A percentile compares a stretch with the other conserved stretches of the same genome.
Conservation (phyloP, 1,140 invertebrate genomes). For the Nylanderia fulva region DNA sequence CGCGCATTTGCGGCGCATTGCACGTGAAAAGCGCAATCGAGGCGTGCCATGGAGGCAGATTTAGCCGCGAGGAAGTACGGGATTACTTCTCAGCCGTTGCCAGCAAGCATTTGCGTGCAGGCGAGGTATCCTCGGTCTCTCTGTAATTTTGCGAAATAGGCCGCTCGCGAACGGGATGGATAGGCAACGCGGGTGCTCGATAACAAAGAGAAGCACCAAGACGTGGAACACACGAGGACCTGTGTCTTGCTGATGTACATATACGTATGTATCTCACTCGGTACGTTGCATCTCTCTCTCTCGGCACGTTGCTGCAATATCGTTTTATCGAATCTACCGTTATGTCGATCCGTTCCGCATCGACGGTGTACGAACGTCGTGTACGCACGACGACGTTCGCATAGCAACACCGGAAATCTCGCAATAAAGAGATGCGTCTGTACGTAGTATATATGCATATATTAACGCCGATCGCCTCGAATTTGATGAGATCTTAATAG, state of each 20-base stretch:
- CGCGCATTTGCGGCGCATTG: slow-evolving; percentile 14
- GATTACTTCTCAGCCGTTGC: slow-evolving; percentile 47
- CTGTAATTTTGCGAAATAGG: slow-evolving; percentile 68
- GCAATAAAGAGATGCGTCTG: slow-evolving; percentile 23
- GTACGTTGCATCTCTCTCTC: slow-evolving; percentile 35
- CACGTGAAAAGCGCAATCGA: slow-evolving; percentile 57
- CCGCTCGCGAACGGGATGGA: slow-evolving; percentile 18
- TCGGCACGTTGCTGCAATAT: slow-evolving; percentile 64
- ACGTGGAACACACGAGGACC: slow-evolving; percentile 2
- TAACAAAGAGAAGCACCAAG: slow-evolving; percentile 37
- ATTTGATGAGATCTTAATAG: slow-evolving; percentile 17
- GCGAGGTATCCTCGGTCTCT: slow-evolving; percentile 42
- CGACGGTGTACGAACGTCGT: slow-evolving; percentile 60
- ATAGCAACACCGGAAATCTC: slow-evolving; percentile 71
- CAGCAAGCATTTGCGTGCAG: slow-evolving; percentile 33
- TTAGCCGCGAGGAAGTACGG: slow-evolving; percentile 38
- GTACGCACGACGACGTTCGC: slow-evolving; percentile 50
- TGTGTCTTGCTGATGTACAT: slow-evolving; percentile 9
- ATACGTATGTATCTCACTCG: slow-evolving; percentile 30
- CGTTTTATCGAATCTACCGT: slow-evolving; percentile 78
- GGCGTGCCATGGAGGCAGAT: slow-evolving; percentile 30
- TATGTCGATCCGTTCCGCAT: slow-evolving; percentile 77
- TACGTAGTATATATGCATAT: background rate
- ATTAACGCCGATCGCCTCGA: background rate
- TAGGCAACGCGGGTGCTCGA: background rate